Evolutionary conservation across 2,888 invertebrate genomes (phyloP).

Genomic region (Dimorphilus gyrociliatus): DNA sequence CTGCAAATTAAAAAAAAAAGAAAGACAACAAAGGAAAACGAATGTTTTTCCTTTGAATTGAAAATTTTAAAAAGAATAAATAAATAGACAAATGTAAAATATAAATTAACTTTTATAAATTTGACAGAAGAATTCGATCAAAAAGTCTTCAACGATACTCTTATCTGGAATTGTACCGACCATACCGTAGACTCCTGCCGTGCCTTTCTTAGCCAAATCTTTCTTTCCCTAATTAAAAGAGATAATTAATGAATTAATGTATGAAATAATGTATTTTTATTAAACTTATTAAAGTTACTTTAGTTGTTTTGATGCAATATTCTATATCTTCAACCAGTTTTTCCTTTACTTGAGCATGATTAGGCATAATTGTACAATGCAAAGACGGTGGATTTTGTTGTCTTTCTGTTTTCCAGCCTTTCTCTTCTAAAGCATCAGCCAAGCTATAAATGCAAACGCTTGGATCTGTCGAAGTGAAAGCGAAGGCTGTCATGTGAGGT

Average conservation of each 20-base stretch:
- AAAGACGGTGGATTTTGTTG: constrained; percentile 24
- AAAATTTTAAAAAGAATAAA: too few species aligned
- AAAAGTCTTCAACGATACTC: constrained; percentile 27
- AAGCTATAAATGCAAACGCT: constrained; percentile 23
- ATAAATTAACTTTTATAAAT: constrained; percentile 21
- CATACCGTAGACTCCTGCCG: constrained; percentile 32
- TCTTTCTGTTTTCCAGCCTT: constrained; percentile 30
- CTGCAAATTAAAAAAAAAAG: too few species aligned
- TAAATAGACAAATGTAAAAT: too few species aligned
- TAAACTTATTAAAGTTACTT: constrained; percentile 13
- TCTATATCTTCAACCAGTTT: constrained; percentile 17
- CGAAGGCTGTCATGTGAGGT: constrained; percentile 28
- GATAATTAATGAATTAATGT: neutral
- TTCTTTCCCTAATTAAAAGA: constrained; percentile 16
- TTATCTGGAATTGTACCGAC: constrained; percentile 30
- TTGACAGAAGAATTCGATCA: constrained; percentile 30
- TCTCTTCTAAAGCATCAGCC: constrained; percentile 28
- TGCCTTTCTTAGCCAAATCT: constrained; percentile 19
- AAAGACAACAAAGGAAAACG: too few species aligned
- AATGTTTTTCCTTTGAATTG: too few species aligned
- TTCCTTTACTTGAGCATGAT: constrained; percentile 17
- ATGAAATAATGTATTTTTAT: neutral
- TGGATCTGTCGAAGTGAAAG: constrained; percentile 20
- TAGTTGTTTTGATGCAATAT: constrained; percentile 13
- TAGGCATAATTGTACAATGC: constrained; percentile 28